phyloP scores from a whole-genome alignment of 1,140 invertebrate species.

The Drosophila serrata region DNA sequence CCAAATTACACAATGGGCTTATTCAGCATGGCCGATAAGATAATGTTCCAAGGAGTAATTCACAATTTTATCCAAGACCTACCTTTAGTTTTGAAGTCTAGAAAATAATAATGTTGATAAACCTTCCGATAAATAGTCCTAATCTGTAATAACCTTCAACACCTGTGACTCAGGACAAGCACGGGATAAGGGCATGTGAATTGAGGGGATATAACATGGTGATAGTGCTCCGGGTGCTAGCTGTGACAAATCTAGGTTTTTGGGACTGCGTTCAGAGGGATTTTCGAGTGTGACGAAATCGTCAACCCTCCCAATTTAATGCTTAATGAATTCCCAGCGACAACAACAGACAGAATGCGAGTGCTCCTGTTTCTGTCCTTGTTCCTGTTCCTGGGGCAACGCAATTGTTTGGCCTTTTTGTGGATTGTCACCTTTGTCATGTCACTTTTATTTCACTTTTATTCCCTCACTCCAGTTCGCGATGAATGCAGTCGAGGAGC shows the following conservation, averaged over 20 bases:
- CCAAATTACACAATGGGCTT: neutral
- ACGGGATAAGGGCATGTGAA: neutral
- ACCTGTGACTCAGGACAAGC: conserved; percentile 21
- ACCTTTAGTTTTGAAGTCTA: neutral
- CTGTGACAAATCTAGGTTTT: conserved; percentile 56
- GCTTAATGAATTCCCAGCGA: conserved; percentile 75
- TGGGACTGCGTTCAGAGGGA: conserved; percentile 30
- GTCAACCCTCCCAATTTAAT: conserved; percentile 79
- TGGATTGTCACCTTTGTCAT: conserved; percentile 83
- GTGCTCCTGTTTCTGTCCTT: conserved; percentile 49
- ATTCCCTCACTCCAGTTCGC: conserved; percentile 44
- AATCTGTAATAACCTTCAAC: conserved; percentile 32
- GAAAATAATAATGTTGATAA: conserved; percentile 5
- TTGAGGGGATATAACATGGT: conserved; percentile 15
- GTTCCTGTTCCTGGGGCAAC: conserved; percentile 48
- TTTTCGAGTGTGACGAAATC: conserved; percentile 72
- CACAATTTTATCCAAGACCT: neutral
- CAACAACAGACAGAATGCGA: conserved; percentile 57
- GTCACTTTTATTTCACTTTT: conserved; percentile 70
- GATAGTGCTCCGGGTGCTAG: conserved; percentile 28
- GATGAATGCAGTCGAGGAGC: conserved; percentile 52
- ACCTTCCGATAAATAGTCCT: conserved; percentile 3
- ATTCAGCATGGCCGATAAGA: neutral
- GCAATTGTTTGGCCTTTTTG: conserved; percentile 81
- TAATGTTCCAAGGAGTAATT: neutral